Conservation (phyloP, 2,797 vertebrate species). For the Acanthiza pusilla region DNA sequence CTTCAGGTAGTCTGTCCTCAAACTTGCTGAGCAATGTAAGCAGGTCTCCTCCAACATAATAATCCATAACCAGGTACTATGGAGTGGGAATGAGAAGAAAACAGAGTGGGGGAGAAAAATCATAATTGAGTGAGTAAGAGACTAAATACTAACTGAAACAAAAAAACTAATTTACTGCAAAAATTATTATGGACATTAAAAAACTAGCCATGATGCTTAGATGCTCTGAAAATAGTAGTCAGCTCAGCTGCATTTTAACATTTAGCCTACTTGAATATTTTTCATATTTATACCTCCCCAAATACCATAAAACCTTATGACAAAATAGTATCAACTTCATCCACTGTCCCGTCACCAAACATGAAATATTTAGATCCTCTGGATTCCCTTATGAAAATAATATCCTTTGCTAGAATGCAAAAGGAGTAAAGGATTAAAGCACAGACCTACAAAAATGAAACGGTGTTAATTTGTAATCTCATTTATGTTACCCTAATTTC, state of each 20-base stretch:
- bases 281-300: not conserved
- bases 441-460: not conserved
- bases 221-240: not conserved
- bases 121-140: not conserved
- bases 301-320: not conserved
- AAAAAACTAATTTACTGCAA: not conserved
- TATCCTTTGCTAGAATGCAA: not conserved
- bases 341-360: not conserved
- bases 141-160: not conserved
- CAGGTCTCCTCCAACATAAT: conserved; percentile 97
- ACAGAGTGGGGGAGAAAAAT: rapidly evolving
- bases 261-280: not conserved
- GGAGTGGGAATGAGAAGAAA: not conserved
- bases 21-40: conserved; percentile 98
- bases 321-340: not conserved
- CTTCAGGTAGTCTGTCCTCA: conserved; percentile 95
- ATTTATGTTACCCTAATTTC: not conserved
- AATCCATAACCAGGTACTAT: conserved; percentile 99
- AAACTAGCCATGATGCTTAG: not conserved
- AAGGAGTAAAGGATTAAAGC: not conserved
- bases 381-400: not conserved
- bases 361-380: not conserved
- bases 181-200: not conserved
- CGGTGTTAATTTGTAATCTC: not conserved
- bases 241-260: not conserved